A percentile compares a stretch with the other conserved stretches of the same genome.
Evolutionary conservation across 2,113 vertebrate genomes (phyloP).

Genomic region (Neodontobutis hainanensis): DNA sequence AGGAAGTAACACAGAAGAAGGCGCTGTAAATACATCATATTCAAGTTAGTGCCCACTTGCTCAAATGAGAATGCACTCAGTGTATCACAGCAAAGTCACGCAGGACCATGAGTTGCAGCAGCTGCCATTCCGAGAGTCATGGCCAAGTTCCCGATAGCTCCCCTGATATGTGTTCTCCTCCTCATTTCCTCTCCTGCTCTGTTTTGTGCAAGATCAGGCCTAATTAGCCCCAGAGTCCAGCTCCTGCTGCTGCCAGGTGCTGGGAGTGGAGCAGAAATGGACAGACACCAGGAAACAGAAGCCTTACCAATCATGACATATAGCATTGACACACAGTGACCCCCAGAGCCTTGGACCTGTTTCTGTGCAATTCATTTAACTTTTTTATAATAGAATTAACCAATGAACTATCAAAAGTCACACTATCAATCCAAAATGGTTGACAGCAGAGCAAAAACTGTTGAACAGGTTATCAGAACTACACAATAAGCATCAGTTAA

Average conservation of each 20-base stretch:
- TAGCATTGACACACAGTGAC: slow-evolving; percentile 24
- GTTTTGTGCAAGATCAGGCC: slow-evolving; percentile 15
- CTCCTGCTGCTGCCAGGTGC: slow-evolving; percentile 15
- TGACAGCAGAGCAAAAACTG: no score
- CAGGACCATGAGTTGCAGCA: slow-evolving; percentile 53
- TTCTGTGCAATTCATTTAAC: no score
- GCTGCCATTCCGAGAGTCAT: slow-evolving; percentile 65
- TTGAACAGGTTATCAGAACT: no score
- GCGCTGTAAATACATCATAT: no score
- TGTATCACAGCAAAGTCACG: slow-evolving; percentile 5
- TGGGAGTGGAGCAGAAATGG: slow-evolving; percentile 21
- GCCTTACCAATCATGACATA: slow-evolving; percentile 27
- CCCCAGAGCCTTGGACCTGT: no score
- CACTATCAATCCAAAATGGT: no score
- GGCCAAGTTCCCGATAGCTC: slow-evolving; percentile 71
- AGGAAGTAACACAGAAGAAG: no score
- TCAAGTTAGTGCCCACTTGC: no score
- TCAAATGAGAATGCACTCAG: background rate
- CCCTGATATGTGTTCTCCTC: slow-evolving; percentile 47
- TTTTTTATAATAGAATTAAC: no score
- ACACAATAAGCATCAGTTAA: no score
- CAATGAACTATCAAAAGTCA: no score
- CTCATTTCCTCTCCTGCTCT: slow-evolving; percentile 12
- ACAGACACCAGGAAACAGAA: background rate
- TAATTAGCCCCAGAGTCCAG: slow-evolving; percentile 34